Percentiles rank a stretch among this genome's conserved stretches.
Conservation (phyloP, 2,113 vertebrate species). For the Antidorcas marsupialis region DNA sequence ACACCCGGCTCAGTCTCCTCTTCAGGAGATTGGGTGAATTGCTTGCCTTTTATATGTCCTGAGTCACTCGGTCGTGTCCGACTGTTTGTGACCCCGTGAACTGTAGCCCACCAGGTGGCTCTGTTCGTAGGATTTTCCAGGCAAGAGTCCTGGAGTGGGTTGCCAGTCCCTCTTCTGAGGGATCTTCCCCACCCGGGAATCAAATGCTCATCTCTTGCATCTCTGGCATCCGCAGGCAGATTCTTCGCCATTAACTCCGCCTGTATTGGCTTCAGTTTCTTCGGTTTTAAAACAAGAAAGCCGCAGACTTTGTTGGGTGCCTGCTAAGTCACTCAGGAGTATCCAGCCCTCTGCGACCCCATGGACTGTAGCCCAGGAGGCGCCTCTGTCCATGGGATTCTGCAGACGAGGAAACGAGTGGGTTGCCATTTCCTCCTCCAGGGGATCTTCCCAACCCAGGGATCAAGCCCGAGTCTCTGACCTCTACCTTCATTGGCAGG, state of each 20-base stretch:
- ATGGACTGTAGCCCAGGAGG: not conserved
- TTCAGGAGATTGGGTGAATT: rapidly evolving
- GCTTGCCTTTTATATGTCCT: not conserved
- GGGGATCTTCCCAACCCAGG: not conserved
- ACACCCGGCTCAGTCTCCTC: rapidly evolving
- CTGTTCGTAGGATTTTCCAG: not conserved
- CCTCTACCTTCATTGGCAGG: not conserved
- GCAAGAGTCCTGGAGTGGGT: not conserved
- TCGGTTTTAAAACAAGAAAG: not conserved
- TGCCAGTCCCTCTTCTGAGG: not conserved
- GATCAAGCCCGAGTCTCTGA: not conserved
- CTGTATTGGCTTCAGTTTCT: rapidly evolving
- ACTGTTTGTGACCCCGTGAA: not conserved
- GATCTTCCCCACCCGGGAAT: not conserved
- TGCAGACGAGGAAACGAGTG: not conserved
- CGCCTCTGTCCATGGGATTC: not conserved
- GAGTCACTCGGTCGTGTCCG: not conserved
- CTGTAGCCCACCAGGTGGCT: not conserved
- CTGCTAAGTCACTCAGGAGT: not conserved
- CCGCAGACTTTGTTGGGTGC: not conserved
- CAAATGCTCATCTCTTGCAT: rapidly evolving
- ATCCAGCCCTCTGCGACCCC: not conserved
- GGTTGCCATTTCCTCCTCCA: not conserved
- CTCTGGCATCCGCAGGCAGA: not conserved
- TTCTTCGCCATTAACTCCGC: rapidly evolving